Base-by-base conservation (phyloP, 2,888 invertebrate species). In the Dryobotodes eremita region DNA sequence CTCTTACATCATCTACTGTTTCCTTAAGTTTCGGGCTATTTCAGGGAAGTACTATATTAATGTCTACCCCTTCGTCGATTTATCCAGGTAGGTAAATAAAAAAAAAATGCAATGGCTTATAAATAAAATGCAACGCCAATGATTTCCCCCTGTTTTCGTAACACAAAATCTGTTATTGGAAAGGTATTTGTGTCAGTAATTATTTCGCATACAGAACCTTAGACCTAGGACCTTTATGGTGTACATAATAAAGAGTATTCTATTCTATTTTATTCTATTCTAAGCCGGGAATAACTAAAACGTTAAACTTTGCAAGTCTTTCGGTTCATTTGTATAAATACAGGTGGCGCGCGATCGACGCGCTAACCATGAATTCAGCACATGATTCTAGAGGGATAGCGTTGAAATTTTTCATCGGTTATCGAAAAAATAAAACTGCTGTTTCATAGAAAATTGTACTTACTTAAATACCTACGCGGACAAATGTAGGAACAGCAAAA, bases 271-370 rank as follows among this genome's bases (percentile, higher is more conserved):
- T n/a, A n/a, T n/a, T n/a, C n/a, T n/a, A n/a, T n/a, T n/a, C n/a
- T 42, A 42, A 42, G 8, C 42, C 42, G 42, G 31, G 23, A 73
- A 70, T 42, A 57, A 57, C 48, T 17, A 42, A 72, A 61, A 77
- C 53, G n/a, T 66, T 15, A 17, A 80, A 75, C 17, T 72, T 75
- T 46, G n/a, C 15, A 31, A 72, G 48, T 23, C 17, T 61, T 76
- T 71, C 3, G n/a, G 20, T 17, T 50, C 20, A 7, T 69, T 59
- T 36, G 26, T 26, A 20, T 42, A 20, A 31, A 36, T 50, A 46
- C 46, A 42, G 42, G 42, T 36, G 42, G 2, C 7, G 42, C 4
- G 42, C 2, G 3, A 42, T 42, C 5, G 42, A 8, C 6, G 42
- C 42, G 42, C 42, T 7, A 42, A 42, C 42, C 42, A 42, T 42